These are phyloP conservation scores for Campopleginae sp. DNA, from an alignment of 2,888 invertebrate species.

Conservation along the genomic window DNA sequence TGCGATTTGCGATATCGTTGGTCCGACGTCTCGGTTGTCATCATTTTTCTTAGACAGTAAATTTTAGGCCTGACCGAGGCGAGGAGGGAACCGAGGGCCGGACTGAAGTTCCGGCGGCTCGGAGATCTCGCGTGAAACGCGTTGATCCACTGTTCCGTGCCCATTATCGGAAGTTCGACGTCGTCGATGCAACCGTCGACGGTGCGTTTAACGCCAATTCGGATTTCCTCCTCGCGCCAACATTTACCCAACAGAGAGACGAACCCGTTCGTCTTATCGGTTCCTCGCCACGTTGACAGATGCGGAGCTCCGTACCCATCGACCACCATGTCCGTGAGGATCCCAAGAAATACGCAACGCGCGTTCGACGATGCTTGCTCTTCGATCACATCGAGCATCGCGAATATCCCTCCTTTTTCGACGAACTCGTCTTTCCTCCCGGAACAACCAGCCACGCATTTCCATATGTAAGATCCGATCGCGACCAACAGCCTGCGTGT, in stretches of 20 bases:
- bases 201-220: slow-evolving; percentile 78
- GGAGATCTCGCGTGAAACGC: slow-evolving; percentile 73
- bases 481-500: slow-evolving; percentile 80
- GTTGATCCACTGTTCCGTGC: slow-evolving; percentile 81
- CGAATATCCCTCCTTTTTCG: slow-evolving; percentile 79
- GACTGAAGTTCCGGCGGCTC: slow-evolving; percentile 75
- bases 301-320: slow-evolving; percentile 80
- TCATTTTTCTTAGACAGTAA: slow-evolving; percentile 83
- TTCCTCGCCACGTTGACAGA: slow-evolving; percentile 84
- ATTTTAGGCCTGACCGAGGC: slow-evolving; percentile 84
- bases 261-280: slow-evolving; percentile 78
- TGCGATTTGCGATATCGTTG: slow-evolving; percentile 79
- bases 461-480: slow-evolving; percentile 83
- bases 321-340: slow-evolving; percentile 83
- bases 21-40: slow-evolving; percentile 75
- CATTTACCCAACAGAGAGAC: slow-evolving; percentile 81
- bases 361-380: slow-evolving; percentile 77
- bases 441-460: slow-evolving; percentile 77
- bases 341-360: slow-evolving; percentile 82
- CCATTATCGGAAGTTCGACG: slow-evolving; percentile 82
- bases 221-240: slow-evolving; percentile 84
- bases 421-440: slow-evolving; percentile 79
- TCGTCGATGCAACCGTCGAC: slow-evolving; percentile 81
- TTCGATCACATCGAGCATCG: slow-evolving; percentile 83
- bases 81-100: slow-evolving; percentile 82